Percentiles rank a stretch among this genome's conserved stretches.
These are phyloP conservation scores for Plagiodera versicolora DNA, from an alignment of 2,888 invertebrate species.

Conservation along the genomic window DNA sequence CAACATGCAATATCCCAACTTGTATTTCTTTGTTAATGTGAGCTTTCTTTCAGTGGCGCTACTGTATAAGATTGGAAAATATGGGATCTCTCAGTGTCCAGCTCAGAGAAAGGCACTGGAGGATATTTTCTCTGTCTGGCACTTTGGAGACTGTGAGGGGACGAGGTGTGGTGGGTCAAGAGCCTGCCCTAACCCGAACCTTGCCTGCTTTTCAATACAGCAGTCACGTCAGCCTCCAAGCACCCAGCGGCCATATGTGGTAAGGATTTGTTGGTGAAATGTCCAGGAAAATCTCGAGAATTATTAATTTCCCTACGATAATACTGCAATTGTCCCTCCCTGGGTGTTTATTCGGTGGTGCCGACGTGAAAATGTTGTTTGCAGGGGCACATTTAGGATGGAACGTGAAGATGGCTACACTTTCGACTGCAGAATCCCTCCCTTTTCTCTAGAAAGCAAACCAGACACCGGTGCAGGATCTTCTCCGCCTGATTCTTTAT, in stretches of 20 bases:
- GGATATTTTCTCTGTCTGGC: constrained; percentile 92
- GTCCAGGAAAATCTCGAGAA: no score
- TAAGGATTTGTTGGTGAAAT: no score
- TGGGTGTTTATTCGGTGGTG: no score
- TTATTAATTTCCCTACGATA: no score
- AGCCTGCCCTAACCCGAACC: constrained; percentile 85
- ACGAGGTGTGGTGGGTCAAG: constrained; percentile 96
- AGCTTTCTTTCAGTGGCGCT: constrained; percentile 78
- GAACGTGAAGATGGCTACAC: constrained; percentile 96
- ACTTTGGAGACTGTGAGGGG: constrained; percentile 94
- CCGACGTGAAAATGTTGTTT: no score
- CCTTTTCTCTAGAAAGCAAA: constrained; percentile 95
- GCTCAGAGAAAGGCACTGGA: constrained; percentile 95
- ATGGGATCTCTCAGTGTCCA: constrained; percentile 87
- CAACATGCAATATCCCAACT: no score
- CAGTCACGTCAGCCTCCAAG: constrained; percentile 95
- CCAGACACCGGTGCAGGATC: constrained; percentile 64
- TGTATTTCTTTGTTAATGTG: no score
- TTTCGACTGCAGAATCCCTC: constrained; percentile 97
- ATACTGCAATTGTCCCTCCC: no score
- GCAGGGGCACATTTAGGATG: constrained; percentile 94
- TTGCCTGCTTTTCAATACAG: constrained; percentile 97
- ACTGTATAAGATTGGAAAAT: constrained; percentile 96
- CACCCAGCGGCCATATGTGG: constrained; percentile 98
- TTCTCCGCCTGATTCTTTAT: constrained; percentile 49